These are phyloP conservation scores for Pentalonia nigronervosa DNA, from an alignment of 1,140 invertebrate species.

Conservation along the genomic window DNA sequence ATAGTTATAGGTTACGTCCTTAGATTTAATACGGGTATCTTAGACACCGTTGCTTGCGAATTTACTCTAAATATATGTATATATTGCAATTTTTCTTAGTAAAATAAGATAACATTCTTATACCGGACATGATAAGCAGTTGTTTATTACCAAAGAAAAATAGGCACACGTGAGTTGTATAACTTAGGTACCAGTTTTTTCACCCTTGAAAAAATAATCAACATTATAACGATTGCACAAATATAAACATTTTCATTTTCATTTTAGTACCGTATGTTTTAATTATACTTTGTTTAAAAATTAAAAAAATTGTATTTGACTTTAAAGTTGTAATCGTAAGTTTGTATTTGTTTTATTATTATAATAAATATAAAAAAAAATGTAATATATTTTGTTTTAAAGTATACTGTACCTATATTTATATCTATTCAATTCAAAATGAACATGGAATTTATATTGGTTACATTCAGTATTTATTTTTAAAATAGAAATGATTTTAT, in stretches of 20 bases:
- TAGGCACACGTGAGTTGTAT: neutral
- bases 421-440: neutral
- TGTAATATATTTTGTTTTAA: neutral
- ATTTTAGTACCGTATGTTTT: neutral
- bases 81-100: neutral
- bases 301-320: neutral
- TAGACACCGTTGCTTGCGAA: neutral
- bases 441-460: neutral
- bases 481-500: neutral
- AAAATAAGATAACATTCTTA: neutral
- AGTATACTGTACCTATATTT: neutral
- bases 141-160: neutral
- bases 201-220: slow-evolving; percentile 18
- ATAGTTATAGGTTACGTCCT: neutral
- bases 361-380: neutral
- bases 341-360: neutral
- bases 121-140: neutral
- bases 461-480: neutral
- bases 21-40: neutral
- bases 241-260: neutral
- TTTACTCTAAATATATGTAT: neutral
- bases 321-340: neutral
- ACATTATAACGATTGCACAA: neutral
- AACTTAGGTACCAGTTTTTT: neutral
- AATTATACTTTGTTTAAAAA: neutral